These are phyloP conservation scores for Chionodraco myersi DNA, from an alignment of 2,113 vertebrate species.

Conservation along the genomic window DNA sequence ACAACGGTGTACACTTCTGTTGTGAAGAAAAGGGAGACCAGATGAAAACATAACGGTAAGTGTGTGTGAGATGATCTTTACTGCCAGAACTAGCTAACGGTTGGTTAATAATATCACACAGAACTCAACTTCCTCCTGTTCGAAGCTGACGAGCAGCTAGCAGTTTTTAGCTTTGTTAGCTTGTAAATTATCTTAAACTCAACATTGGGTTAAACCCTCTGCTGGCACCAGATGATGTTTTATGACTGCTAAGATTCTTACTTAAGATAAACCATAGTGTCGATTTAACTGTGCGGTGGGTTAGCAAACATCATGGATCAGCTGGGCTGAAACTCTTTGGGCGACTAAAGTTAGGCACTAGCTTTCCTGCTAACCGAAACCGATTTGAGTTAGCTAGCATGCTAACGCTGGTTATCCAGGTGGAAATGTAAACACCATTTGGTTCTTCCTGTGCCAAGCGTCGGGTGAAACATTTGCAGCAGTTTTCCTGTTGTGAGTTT, in stretches of 20 bases:
- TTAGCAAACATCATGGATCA: background rate
- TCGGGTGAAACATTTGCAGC: background rate
- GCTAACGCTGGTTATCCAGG: constrained; percentile 51
- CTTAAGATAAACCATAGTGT: background rate
- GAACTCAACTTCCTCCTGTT: constrained; percentile 64
- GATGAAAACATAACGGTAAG: constrained; percentile 12
- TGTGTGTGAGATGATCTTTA: background rate
- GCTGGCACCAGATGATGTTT: background rate
- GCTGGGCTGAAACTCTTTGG: constrained; percentile 25
- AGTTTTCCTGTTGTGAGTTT: too few relatives aligned
- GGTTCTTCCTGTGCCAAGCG: background rate
- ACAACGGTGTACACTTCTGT: background rate
- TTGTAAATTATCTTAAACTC: constrained; percentile 14
- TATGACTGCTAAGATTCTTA: too few relatives aligned
- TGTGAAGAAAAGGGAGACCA: constrained; percentile 2
- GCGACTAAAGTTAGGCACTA: constrained; percentile 62
- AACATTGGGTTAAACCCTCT: background rate
- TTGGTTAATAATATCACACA: constrained; percentile 2
- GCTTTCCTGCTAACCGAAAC: constrained; percentile 50
- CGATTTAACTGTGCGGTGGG: background rate
- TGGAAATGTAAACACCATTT: constrained; percentile 44
- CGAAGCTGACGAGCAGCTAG: constrained; percentile 57
- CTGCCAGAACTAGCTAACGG: background rate
- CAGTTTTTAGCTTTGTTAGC: constrained; percentile 62
- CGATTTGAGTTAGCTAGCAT: constrained; percentile 22